Conservation (phyloP, 2,888 invertebrate species). For the Tenthredo distinguenda region DNA sequence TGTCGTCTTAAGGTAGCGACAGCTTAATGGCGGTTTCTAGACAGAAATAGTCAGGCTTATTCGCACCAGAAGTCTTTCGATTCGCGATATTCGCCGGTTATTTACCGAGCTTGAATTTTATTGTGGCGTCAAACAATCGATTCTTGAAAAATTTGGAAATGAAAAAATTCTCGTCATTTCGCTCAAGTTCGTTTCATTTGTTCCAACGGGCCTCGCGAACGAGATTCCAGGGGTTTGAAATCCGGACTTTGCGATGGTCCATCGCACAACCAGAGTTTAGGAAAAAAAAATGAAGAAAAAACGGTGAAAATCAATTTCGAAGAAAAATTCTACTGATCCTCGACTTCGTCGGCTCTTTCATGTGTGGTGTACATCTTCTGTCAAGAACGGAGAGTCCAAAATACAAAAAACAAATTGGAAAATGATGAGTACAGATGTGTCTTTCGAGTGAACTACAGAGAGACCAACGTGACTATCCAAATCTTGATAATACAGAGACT, state of each 20-base stretch:
- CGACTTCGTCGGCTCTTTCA: background rate
- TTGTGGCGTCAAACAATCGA: background rate
- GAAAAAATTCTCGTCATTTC: too few relatives aligned
- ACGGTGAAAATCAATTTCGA: background rate
- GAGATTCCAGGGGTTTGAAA: background rate
- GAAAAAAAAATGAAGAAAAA: background rate
- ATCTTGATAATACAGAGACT: background rate
- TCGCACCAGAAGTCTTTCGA: background rate
- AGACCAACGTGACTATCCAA: background rate
- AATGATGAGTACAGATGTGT: background rate
- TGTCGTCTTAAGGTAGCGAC: slow-evolving; percentile 41
- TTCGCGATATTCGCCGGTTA: background rate
- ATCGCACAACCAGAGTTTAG: background rate
- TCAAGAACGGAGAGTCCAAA: background rate
- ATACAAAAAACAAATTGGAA: background rate
- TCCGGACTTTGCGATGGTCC: background rate
- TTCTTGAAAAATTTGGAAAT: too few relatives aligned
- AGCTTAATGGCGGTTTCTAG: slow-evolving; percentile 23
- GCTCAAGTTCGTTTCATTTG: too few relatives aligned
- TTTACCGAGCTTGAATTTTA: background rate
- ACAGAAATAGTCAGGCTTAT: slow-evolving; percentile 41
- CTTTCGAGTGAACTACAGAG: background rate
- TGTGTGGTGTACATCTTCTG: background rate
- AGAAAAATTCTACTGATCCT: background rate
- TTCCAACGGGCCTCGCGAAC: too few relatives aligned